Percentiles rank a stretch among this genome's conserved stretches.
phyloP scores from a whole-genome alignment of 2,888 invertebrate species.

The Orchesellides sinensis region DNA sequence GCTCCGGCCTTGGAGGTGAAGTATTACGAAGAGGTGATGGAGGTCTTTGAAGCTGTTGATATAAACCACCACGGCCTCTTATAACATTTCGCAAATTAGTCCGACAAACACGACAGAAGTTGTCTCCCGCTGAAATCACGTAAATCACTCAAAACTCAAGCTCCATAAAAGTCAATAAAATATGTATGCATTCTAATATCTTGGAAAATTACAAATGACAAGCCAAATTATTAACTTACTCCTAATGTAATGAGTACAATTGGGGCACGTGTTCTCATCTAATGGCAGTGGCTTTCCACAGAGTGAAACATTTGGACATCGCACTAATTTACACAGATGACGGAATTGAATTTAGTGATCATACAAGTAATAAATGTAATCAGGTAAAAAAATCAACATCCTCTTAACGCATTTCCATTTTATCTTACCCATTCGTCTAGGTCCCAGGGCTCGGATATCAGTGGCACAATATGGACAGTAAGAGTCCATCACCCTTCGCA shows the following conservation, averaged over 20 bases:
- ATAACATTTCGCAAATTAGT: constrained; percentile 72
- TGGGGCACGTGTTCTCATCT: constrained; percentile 71
- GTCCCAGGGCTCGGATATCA: constrained; percentile 72
- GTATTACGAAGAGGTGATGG: constrained; percentile 70
- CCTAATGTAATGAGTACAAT: constrained; percentile 73
- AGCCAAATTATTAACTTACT: constrained; percentile 56
- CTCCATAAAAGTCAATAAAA: neutral
- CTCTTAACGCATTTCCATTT: neutral
- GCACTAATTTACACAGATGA: constrained; percentile 45
- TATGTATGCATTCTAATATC: too few relatives aligned
- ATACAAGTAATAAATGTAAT: too few relatives aligned
- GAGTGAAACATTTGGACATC: constrained; percentile 73
- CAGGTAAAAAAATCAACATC: too few relatives aligned
- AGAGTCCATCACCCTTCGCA: constrained; percentile 70
- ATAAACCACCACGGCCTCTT: constrained; percentile 73
- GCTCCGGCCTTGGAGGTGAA: constrained; percentile 70
- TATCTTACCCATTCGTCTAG: constrained; percentile 69
- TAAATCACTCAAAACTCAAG: neutral
- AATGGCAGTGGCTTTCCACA: constrained; percentile 74
- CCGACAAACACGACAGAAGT: constrained; percentile 74
- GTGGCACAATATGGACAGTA: constrained; percentile 74
- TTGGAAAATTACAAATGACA: neutral
- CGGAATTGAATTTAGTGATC: too few relatives aligned
- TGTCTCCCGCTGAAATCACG: constrained; percentile 68
- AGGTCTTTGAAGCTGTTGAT: constrained; percentile 72